Percentiles rank a stretch among this genome's conserved stretches.
Conservation (phyloP, 2,113 vertebrate genomes). For the rat (Rattus norvegicus) region GRCr8 NC_086023.1:43518001-43518500, state of each 20-base stretch:
- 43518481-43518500: slow-evolving; percentile 78
- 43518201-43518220: slow-evolving; percentile 28
- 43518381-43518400: slow-evolving; percentile 63
- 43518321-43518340: background rate
- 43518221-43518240: background rate
- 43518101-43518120: slow-evolving; percentile 43
- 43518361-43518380: slow-evolving; percentile 41
- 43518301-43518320: background rate
- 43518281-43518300: too few relatives aligned
- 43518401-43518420: slow-evolving; percentile 80
- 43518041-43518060: background rate
- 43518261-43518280: background rate
- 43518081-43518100: background rate
- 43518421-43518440: slow-evolving; percentile 78
- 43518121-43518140: background rate
- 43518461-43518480: slow-evolving; percentile 72
- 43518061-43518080: background rate
- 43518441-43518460: slow-evolving; percentile 69
- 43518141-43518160: background rate
- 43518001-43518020: background rate
- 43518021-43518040: background rate
- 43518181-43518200: background rate
- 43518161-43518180: background rate
- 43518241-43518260: background rate
- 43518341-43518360: background rate